Conservation (phyloP, 2,113 vertebrate species). For the Ochotona princeps region DNA sequence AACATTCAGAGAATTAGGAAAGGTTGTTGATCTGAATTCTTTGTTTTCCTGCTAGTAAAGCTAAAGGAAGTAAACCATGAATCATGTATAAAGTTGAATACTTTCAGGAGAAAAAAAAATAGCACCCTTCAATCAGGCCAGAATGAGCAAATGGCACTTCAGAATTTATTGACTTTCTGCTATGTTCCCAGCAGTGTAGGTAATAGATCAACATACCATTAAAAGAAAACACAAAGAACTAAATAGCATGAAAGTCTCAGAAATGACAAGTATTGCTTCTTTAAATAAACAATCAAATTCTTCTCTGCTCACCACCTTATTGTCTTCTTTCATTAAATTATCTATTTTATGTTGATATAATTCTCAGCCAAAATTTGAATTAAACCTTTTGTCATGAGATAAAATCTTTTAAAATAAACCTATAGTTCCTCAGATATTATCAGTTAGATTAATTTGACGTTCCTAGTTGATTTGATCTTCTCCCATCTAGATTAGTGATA, state of each 20-base stretch:
- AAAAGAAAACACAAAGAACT: not conserved
- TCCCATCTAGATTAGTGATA: not conserved
- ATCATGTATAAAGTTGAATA: conserved; percentile 40
- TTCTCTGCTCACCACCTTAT: not conserved
- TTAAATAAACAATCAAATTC: not conserved
- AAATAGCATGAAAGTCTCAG: not conserved
- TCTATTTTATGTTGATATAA: not conserved
- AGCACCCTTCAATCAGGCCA: not conserved
- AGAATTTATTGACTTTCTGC: not conserved
- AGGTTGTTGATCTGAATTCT: conserved; percentile 36
- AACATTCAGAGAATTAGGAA: conserved; percentile 61
- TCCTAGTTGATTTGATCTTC: not conserved
- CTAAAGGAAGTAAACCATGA: conserved; percentile 9
- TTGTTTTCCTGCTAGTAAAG: not conserved
- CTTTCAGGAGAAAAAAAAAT: not conserved
- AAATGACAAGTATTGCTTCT: not conserved
- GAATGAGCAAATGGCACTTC: not conserved
- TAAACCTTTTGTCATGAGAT: not conserved
- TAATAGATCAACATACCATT: not conserved
- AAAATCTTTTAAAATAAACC: not conserved
- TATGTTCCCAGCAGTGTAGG: not conserved
- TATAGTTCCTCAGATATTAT: not conserved
- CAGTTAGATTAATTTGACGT: not conserved
- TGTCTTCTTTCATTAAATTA: not conserved
- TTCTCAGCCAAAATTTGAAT: not conserved